Evolutionary conservation across 2,797 vertebrate genomes (phyloP), one percentile per base, ranked within the genome.

Genomic region (Bucorvus abyssinicus): DNA sequence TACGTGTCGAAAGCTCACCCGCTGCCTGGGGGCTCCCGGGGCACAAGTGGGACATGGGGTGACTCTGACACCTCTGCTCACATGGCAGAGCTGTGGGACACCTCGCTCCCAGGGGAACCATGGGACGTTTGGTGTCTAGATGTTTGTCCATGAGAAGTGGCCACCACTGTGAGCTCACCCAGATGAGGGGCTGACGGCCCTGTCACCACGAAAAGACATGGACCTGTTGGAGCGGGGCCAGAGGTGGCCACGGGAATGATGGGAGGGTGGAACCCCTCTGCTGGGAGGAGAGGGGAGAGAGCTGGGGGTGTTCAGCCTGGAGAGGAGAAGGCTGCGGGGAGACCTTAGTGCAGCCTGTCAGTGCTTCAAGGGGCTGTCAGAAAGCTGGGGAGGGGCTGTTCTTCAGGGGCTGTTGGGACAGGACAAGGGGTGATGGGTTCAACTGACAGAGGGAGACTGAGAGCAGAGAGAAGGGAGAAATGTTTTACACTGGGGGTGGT

Each of bases 21-120:
- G 0, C 52, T 36, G 59, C 36, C 44, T 0, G 0, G 23, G 50
- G 32, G n/a, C 38, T 7, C 24, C 24, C 34, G 1, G 2, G 42
- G 24, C 44, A 42, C 30, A 17, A 32, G 38, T 14, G 34, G 36
- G 44, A 32, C 27, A 16, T 3, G 19, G 27, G 18, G 36, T 0
- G 2, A 32, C 32, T 24, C 26, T 1, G 4, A 63, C 34, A 49
- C 30, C 34, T 60, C 69, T 10, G 23, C 59, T 44, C 1, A 0
- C 59, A 9, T 0, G 6, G 69, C 21, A 32, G 40, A 77, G 23
- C 50, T 2, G 0, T 0, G 13, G 61, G 32, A 29, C 44, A 15
- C 13, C 50, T 32, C 0, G 1, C 11, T 52, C 16, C n/a, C 4
- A 3, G 23, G 34, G 29, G 11, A 27, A 17, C 44, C 23, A 2